These are phyloP conservation scores for Leptinotarsa tumamoca DNA, from an alignment of 2,888 invertebrate species.

Conservation along the genomic window DNA sequence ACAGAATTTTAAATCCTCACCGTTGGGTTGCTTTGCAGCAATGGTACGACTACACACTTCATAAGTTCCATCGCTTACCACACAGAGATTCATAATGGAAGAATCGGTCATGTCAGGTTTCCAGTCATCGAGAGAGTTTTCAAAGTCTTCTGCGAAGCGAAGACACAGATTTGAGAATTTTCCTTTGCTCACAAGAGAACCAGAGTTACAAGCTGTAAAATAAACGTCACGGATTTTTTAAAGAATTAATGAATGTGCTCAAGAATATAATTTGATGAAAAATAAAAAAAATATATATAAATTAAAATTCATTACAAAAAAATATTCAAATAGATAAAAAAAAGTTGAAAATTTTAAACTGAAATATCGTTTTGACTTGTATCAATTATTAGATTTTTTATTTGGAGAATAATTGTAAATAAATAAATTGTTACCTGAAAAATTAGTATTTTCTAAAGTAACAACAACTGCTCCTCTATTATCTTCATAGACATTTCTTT, in stretches of 20 bases:
- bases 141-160: slow-evolving; percentile 97
- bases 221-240: not conserved
- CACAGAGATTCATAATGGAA: slow-evolving; percentile 89
- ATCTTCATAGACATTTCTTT: slow-evolving; percentile 79
- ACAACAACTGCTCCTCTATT: slow-evolving; percentile 93
- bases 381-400: too few species aligned
- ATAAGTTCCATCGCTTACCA: slow-evolving; percentile 98
- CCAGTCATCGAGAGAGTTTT: slow-evolving; percentile 97
- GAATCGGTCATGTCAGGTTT: slow-evolving; percentile 87
- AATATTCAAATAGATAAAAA: too few species aligned
- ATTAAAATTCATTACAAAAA: too few species aligned
- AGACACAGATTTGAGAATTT: slow-evolving; percentile 91
- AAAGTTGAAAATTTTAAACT: too few species aligned
- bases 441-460: slow-evolving; percentile 95
- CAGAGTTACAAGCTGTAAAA: slow-evolving; percentile 85
- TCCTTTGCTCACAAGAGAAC: slow-evolving; percentile 95
- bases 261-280: too few species aligned
- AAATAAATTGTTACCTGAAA: slow-evolving; percentile 68
- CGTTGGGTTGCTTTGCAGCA: slow-evolving; percentile 83
- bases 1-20: slow-evolving; percentile 63
- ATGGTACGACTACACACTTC: slow-evolving; percentile 96
- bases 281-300: not conserved
- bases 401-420: too few species aligned
- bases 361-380: too few species aligned
- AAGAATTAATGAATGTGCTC: too few species aligned